A percentile compares a stretch with the other conserved stretches of the same genome.
These are phyloP conservation scores for Otolemur garnettii DNA, from an alignment of 2,113 vertebrate genomes.

Conservation along the genomic window DNA sequence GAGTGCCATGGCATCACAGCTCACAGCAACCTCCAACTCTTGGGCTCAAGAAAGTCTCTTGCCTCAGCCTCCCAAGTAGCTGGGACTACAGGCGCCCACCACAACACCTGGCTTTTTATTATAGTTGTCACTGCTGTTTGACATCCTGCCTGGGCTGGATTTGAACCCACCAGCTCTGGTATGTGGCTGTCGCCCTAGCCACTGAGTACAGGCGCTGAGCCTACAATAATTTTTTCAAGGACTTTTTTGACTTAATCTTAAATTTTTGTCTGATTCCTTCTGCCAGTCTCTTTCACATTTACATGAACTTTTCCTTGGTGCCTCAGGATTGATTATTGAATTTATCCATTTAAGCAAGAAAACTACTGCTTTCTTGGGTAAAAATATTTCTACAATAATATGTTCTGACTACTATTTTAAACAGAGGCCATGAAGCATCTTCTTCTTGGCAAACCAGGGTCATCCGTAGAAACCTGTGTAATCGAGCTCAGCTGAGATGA, in stretches of 20 bases:
- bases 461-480: not conserved
- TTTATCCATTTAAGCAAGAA: not conserved
- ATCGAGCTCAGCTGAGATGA: not conserved
- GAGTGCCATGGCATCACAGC: too few relatives aligned
- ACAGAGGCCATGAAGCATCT: not conserved
- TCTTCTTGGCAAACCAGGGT: not conserved
- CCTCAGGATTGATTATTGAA: not conserved
- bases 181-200: too few relatives aligned
- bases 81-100: too few relatives aligned
- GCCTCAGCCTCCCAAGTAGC: too few relatives aligned
- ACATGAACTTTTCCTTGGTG: not conserved
- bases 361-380: not conserved
- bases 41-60: too few relatives aligned
- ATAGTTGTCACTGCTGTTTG: too few relatives aligned
- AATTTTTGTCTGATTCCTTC: not conserved
- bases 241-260: not conserved
- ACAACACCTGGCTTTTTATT: too few relatives aligned
- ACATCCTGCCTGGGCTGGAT: too few relatives aligned
- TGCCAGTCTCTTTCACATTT: not conserved
- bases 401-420: constrained; percentile 13
- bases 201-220: too few relatives aligned
- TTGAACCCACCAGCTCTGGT: too few relatives aligned
- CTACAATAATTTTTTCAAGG: constrained; percentile 8
- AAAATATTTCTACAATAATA: constrained; percentile 33
- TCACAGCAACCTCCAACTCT: too few relatives aligned